Evolutionary conservation across 2,113 vertebrate species (phyloP).

Genomic region (Orcinus orca): DNA sequence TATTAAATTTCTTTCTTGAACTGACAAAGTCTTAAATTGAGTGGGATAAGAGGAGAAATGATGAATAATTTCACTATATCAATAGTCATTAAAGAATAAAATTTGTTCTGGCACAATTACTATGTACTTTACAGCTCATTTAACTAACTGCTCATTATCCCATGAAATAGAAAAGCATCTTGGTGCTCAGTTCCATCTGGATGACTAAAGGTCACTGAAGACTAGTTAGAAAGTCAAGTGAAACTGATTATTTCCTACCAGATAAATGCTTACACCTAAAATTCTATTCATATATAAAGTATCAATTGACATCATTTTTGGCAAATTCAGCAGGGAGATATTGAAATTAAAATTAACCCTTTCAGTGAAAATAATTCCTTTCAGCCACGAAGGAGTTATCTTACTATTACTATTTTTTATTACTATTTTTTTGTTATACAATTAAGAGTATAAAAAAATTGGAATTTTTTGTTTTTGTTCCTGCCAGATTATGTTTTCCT

Average conservation of each 20-base stretch:
- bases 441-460: neutral
- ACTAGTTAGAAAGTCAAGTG: neutral
- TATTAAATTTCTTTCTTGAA: conserved; percentile 29
- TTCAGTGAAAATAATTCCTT: neutral
- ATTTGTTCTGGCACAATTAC: conserved; percentile 34
- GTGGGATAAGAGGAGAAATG: neutral
- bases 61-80: conserved; percentile 26
- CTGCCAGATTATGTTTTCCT: neutral
- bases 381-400: neutral
- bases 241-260: conserved; percentile 21
- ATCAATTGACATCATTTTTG: neutral
- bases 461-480: neutral
- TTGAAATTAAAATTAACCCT: neutral
- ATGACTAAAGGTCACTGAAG: conserved; percentile 21
- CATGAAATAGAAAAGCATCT: conserved; percentile 33
- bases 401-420: neutral
- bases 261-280: neutral
- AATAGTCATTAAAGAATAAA: conserved; percentile 51
- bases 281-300: neutral
- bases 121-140: conserved; percentile 53
- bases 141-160: conserved; percentile 54
- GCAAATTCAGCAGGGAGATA: neutral
- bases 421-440: neutral
- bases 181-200: neutral
- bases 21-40: conserved; percentile 6